Conservation (phyloP, 2,113 vertebrate species). For the Neolamprologus caudopunctatus region DNA sequence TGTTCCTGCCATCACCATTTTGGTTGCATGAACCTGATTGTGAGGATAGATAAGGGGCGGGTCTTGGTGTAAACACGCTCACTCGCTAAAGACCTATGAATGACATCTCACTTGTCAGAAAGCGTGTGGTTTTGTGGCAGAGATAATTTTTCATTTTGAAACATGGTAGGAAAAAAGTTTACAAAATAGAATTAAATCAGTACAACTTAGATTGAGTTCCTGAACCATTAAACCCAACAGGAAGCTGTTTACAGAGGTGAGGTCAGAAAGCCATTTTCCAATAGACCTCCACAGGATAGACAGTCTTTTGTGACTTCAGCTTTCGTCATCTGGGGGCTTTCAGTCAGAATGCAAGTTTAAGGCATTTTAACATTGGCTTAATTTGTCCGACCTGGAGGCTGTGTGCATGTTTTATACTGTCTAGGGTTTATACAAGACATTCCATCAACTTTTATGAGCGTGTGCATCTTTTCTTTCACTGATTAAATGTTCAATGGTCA, state of each 20-base stretch:
- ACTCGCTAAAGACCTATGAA: background rate
- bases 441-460: background rate
- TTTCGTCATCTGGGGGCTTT: background rate
- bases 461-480: background rate
- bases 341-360: background rate
- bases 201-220: background rate
- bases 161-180: background rate
- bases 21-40: background rate
- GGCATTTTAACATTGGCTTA: background rate
- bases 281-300: background rate
- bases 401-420: background rate
- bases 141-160: background rate
- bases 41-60: background rate
- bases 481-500: background rate
- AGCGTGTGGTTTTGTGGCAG: background rate
- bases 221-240: background rate
- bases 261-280: background rate
- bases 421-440: background rate
- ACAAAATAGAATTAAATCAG: background rate
- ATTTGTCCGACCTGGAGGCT: accelerated
- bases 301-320: background rate
- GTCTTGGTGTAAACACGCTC: background rate
- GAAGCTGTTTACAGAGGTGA: background rate
- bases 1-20: background rate
- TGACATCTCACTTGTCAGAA: background rate